These are phyloP conservation scores for Xiphorhynchus erythropygius DNA, from an alignment of 2,797 vertebrate genomes.

Conservation along the genomic window DNA sequence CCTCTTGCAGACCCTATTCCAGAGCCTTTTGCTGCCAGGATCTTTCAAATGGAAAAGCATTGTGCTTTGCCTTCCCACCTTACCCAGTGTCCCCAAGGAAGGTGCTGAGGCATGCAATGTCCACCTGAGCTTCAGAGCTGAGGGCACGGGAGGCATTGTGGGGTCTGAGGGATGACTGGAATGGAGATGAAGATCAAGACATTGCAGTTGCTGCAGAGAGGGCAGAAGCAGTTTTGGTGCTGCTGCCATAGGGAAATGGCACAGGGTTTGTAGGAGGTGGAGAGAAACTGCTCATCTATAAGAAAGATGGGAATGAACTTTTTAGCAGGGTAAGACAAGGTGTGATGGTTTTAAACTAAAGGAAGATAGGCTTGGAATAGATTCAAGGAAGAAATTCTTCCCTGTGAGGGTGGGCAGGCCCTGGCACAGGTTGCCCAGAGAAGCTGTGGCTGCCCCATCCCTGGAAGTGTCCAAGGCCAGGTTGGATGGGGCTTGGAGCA, in stretches of 20 bases:
- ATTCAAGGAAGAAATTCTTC: neutral
- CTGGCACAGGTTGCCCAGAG: neutral
- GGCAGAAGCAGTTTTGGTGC: neutral
- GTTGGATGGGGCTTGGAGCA: accelerated
- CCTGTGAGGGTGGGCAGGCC: accelerated
- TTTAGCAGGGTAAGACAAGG: neutral
- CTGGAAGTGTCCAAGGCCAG: neutral
- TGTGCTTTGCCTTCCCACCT: neutral
- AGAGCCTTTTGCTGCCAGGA: neutral
- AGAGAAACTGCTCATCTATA: neutral
- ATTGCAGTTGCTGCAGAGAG: accelerated
- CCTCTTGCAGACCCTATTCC: neutral
- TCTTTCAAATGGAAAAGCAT: neutral
- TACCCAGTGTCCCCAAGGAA: accelerated
- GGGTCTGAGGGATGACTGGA: neutral
- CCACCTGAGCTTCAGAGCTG: neutral
- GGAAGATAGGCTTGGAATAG: neutral
- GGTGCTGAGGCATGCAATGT: neutral
- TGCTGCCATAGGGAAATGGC: neutral
- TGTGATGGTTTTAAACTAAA: neutral
- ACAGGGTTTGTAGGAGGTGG: neutral
- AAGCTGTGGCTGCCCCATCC: neutral
- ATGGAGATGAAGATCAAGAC: neutral
- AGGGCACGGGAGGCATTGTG: accelerated
- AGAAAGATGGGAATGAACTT: neutral